Base-by-base conservation (phyloP, 2,113 vertebrate genomes). In the Pelmatolapia mariae region DNA sequence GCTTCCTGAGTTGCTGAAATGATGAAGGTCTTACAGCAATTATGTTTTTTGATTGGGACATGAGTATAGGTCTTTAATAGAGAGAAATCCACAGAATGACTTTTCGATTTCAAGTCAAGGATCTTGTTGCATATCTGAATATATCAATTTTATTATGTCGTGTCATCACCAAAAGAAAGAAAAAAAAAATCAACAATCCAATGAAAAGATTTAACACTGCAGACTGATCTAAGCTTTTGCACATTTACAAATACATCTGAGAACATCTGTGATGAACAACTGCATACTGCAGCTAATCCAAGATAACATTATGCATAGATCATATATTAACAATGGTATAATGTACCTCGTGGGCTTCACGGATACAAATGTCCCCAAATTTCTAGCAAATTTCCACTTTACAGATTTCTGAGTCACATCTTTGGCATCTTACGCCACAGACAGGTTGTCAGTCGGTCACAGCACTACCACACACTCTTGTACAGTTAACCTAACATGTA, bases 381-480 rank as follows among this genome's bases (percentile, higher is more conserved):
- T 71, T 26, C 22, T 71, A 24, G 36, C 40, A 71, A 40, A 71
- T 16, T 71, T 24, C 1, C 38, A 71, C 66, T 43, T 71, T 71
- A 12, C 66, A 43, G 13, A 71, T 43, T 43, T 43, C 36, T 71
- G 66, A 43, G 66, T 71, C 66, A 71, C n/a, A 43, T n/a, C 66
- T 24, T 43, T 71, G 68, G n/a, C 66, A 24, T 24, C 6, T 43
- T 71, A 71, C 38, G 9, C 66, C 13, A 24, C 5, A 16, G n/a
- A 71, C 66, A 16, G 66, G 38, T 43, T 73, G 68, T 16, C 68
- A 73, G 68, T 73, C 9, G 12, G 24, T 24, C 66, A 16, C 66
- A 68, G n/a, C 2, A 7, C 33, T 22, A 40, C 63, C 22, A 0
- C 66, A 43, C n/a, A 0, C 38, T 71, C 18, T 71, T 24, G 22